A percentile compares a stretch with the other conserved stretches of the same genome.
These are phyloP conservation scores for Erythrocebus patas DNA, from an alignment of 2,113 vertebrate genomes.

Conservation along the genomic window DNA sequence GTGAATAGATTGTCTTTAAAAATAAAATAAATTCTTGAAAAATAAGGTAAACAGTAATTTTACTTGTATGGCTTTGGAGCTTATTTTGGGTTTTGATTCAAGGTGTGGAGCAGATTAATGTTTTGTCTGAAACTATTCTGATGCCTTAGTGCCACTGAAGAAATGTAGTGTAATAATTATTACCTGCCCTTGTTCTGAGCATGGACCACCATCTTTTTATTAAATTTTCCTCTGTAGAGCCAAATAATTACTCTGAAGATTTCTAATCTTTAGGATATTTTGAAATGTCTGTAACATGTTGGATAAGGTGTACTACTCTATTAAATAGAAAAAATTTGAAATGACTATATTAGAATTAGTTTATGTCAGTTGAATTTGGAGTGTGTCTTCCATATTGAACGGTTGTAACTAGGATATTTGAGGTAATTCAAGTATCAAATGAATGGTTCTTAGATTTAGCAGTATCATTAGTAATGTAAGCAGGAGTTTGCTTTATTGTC, in stretches of 20 bases:
- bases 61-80: not conserved
- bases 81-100: slow-evolving; percentile 45
- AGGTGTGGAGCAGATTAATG: not conserved
- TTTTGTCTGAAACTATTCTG: not conserved
- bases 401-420: not conserved
- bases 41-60: slow-evolving; percentile 8
- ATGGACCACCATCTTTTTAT: not conserved
- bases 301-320: not conserved
- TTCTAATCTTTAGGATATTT: slow-evolving; percentile 32
- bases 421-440: not conserved
- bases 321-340: slow-evolving; percentile 33
- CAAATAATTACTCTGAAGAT: not conserved
- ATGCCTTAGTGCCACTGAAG: not conserved
- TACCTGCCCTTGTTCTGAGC: not conserved
- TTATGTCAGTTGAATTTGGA: not conserved
- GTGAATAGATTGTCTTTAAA: not conserved
- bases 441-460: slow-evolving; percentile 3
- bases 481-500: not conserved
- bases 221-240: slow-evolving; percentile 16
- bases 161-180: not conserved
- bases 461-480: slow-evolving; percentile 14
- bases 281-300: not conserved
- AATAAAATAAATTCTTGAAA: not conserved
- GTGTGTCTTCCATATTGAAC: not conserved
- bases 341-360: slow-evolving; percentile 14